Percentiles rank a stretch among this genome's conserved stretches.
These are phyloP conservation scores for Aix galericulata DNA, from an alignment of 2,113 vertebrate species.

Conservation along the genomic window DNA sequence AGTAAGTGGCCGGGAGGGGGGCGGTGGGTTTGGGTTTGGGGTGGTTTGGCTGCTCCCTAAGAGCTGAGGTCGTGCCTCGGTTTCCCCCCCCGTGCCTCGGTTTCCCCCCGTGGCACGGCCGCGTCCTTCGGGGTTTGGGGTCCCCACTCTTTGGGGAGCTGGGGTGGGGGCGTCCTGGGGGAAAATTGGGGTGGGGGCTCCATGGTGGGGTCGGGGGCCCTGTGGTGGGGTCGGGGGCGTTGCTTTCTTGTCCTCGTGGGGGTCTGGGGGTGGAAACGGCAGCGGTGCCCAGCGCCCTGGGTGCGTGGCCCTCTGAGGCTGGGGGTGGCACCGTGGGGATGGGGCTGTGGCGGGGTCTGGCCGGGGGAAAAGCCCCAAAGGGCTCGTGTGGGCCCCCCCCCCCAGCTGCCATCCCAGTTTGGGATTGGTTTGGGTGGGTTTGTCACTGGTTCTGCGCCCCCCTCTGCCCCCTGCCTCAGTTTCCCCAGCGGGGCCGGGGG, in stretches of 20 bases:
- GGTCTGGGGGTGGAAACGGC: accelerated
- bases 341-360: background rate
- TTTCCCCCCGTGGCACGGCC: background rate
- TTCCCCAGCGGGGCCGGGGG: background rate
- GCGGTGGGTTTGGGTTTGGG: background rate
- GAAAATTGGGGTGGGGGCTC: background rate
- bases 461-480: background rate
- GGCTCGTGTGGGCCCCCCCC: background rate
- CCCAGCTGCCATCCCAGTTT: background rate
- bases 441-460: background rate
- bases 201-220: background rate
- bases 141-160: too few relatives aligned
- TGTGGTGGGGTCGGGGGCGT: background rate
- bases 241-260: accelerated
- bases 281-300: background rate
- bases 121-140: background rate
- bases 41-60: background rate
- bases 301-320: background rate
- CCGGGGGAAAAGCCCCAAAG: background rate
- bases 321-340: background rate
- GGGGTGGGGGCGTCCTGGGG: background rate
- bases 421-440: background rate
- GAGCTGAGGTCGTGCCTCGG: background rate
- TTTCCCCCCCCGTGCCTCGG: background rate
- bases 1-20: background rate